Percentiles rank a stretch among this genome's conserved stretches.
Conservation (phyloP, 2,888 invertebrate species). For the Argyresthia goedartella region DNA sequence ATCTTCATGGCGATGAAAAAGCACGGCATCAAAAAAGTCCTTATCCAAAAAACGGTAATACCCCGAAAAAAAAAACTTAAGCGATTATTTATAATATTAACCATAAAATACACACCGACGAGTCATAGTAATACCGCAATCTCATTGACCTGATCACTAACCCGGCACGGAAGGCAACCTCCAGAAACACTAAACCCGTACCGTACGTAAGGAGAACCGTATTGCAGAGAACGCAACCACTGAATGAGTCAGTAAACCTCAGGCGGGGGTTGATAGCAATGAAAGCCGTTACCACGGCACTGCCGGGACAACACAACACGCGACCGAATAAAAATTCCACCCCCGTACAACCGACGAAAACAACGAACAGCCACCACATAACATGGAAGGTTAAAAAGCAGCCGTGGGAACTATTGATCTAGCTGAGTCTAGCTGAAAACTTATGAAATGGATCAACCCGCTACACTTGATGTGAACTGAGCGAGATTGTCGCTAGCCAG, state of each 20-base stretch:
- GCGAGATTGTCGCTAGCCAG: constrained; percentile 18
- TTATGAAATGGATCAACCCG: constrained; percentile 34
- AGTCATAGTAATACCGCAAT: constrained; percentile 58
- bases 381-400: constrained; percentile 45
- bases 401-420: constrained; percentile 59
- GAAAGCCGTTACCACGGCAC: constrained; percentile 31
- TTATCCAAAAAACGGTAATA: too few species aligned
- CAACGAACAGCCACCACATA: constrained; percentile 22
- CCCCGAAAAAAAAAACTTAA: too few species aligned
- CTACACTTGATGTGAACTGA: constrained; percentile 25
- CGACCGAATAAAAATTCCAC: constrained; percentile 26
- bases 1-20: too few species aligned
- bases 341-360: constrained; percentile 16
- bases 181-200: constrained; percentile 19
- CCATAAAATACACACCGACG: constrained; percentile 41
- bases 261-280: constrained; percentile 17
- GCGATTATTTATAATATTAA: too few species aligned
- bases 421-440: constrained; percentile 20
- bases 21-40: too few species aligned
- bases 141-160: constrained; percentile 6
- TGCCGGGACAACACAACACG: constrained; percentile 34
- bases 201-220: too few species aligned
- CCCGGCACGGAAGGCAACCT: neutral
- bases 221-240: constrained; percentile 22
- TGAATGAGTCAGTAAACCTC: constrained; percentile 29